phyloP scores from a whole-genome alignment of 2,113 vertebrate species.

The Halcyon malimbica region DNA sequence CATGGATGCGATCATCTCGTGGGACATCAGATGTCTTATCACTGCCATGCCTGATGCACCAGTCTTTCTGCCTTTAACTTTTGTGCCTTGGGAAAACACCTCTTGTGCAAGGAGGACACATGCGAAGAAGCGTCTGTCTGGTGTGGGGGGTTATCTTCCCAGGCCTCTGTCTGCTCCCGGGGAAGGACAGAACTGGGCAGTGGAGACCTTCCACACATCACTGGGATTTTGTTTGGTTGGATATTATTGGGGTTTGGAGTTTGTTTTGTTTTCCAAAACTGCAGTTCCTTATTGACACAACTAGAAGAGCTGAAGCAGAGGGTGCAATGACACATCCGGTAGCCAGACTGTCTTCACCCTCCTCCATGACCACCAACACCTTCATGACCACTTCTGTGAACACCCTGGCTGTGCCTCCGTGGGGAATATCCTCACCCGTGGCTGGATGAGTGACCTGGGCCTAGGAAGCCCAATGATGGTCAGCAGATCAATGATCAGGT shows the following conservation, averaged over 20 bases:
- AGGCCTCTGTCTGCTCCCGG: background rate
- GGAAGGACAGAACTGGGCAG: rapidly evolving
- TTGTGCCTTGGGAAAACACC: background rate
- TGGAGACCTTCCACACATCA: background rate
- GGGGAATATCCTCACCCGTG: background rate
- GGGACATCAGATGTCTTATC: background rate
- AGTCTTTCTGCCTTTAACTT: background rate
- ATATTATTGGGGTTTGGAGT: background rate
- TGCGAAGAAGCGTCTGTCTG: background rate
- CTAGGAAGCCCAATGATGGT: background rate
- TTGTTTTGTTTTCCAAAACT: background rate
- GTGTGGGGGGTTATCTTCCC: background rate
- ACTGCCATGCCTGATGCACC: background rate
- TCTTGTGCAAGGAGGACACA: background rate
- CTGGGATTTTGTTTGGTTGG: background rate
- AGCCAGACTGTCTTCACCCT: background rate
- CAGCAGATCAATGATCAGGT: background rate
- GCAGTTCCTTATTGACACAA: background rate
- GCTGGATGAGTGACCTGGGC: background rate
- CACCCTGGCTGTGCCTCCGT: background rate
- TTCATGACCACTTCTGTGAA: background rate
- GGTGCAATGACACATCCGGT: background rate
- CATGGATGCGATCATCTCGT: background rate
- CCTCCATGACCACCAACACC: background rate
- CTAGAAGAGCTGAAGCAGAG: background rate